These are phyloP conservation scores for Nomada flava DNA, from an alignment of 2,888 invertebrate species.

Conservation along the genomic window DNA sequence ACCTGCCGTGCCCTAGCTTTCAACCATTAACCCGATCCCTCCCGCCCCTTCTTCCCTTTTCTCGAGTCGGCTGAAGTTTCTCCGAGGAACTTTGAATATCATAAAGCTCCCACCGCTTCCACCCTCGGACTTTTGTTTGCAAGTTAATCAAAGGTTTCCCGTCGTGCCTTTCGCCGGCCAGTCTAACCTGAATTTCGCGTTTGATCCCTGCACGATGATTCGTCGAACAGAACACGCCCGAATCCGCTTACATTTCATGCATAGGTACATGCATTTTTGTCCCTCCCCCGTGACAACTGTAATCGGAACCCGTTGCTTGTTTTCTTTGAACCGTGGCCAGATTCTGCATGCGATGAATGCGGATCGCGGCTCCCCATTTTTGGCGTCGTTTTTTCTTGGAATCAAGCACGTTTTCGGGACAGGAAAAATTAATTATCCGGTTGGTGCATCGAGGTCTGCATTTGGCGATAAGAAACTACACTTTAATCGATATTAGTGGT, in stretches of 20 bases:
- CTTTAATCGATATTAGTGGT: too few species aligned
- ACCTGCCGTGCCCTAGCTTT: slow-evolving; percentile 10
- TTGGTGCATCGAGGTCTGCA: too few species aligned
- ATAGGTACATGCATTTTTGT: slow-evolving; percentile 11
- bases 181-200: slow-evolving; percentile 42
- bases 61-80: slow-evolving; percentile 42
- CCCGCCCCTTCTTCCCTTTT: neutral
- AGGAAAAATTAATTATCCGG: too few species aligned
- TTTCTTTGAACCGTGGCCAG: neutral
- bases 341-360: neutral
- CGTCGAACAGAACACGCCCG: slow-evolving; percentile 1
- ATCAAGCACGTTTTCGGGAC: too few species aligned
- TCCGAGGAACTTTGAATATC: slow-evolving; percentile 46
- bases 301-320: neutral
- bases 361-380: too few species aligned
- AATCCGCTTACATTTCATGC: slow-evolving; percentile 2
- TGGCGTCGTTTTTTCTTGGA: too few species aligned
- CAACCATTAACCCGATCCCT: slow-evolving; percentile 37
- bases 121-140: slow-evolving; percentile 48
- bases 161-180: slow-evolving; percentile 18
- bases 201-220: neutral
- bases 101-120: slow-evolving; percentile 24
- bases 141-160: slow-evolving; percentile 56
- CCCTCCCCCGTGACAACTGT: neutral
- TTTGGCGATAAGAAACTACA: too few species aligned